Percentiles rank a stretch among this genome's conserved stretches.
Evolutionary conservation across 1,140 invertebrate genomes (phyloP).

Genomic region (Neodiprion fabricii): DNA sequence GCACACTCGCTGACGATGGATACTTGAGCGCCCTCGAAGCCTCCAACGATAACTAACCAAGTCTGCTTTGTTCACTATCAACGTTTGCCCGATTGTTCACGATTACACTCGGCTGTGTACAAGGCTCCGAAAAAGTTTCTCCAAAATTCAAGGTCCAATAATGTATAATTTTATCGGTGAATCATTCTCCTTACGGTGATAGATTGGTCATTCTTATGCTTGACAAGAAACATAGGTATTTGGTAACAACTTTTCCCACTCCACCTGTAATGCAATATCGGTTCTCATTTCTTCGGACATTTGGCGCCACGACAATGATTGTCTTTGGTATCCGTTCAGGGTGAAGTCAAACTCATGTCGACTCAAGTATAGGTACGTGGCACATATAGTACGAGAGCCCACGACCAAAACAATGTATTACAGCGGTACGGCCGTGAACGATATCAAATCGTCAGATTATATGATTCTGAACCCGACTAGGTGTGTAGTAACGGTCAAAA

Average conservation of each 20-base stretch:
- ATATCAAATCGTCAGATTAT: conserved; percentile 19
- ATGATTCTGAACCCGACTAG: conserved; percentile 26
- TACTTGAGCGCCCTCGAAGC: background rate
- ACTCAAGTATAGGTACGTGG: background rate
- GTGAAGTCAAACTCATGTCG: background rate
- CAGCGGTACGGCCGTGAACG: background rate
- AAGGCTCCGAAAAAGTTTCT: too few species aligned
- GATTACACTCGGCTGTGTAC: too few species aligned
- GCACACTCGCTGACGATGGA: background rate
- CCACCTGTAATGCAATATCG: background rate
- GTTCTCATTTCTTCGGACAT: background rate
- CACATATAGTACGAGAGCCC: background rate
- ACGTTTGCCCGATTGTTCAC: too few species aligned
- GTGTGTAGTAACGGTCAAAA: conserved; percentile 24
- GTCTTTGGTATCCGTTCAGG: background rate
- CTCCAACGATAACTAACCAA: background rate
- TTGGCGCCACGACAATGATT: background rate
- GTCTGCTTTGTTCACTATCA: background rate
- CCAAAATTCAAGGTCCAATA: too few species aligned
- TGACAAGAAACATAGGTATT: too few species aligned
- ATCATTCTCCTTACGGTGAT: too few species aligned
- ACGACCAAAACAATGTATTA: background rate
- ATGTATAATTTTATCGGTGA: too few species aligned
- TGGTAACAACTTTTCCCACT: too few species aligned
- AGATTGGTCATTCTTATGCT: too few species aligned